Percentiles rank a stretch among this genome's conserved stretches.
These are phyloP conservation scores for Emmelina monodactyla DNA, from an alignment of 2,888 invertebrate genomes.

Conservation along the genomic window DNA sequence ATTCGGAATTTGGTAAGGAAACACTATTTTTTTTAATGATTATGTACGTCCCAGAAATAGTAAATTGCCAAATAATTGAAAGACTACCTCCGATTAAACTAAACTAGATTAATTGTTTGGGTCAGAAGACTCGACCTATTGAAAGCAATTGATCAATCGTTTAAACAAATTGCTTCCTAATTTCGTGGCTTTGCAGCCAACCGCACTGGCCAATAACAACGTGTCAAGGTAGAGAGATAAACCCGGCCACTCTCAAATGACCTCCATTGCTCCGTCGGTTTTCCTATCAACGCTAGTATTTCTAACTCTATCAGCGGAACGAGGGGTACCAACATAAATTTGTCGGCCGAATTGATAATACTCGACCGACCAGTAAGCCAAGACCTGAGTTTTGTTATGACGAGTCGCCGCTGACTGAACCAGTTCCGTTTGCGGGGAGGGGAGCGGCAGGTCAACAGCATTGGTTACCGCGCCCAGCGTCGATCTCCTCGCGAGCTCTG, in stretches of 20 bases:
- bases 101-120: too few relatives aligned
- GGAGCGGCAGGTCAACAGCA: not conserved
- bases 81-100: too few relatives aligned
- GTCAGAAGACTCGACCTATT: too few relatives aligned
- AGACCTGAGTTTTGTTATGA: slow-evolving; percentile 19
- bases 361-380: not conserved
- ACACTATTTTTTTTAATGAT: too few relatives aligned
- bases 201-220: not conserved
- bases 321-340: not conserved
- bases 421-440: not conserved
- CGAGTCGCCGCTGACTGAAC: slow-evolving; percentile 15
- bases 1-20: too few relatives aligned
- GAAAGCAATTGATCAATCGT: too few relatives aligned
- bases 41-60: too few relatives aligned
- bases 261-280: not conserved
- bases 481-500: slow-evolving; percentile 27
- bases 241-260: not conserved
- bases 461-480: slow-evolving; percentile 4
- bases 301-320: too few relatives aligned
- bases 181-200: not conserved
- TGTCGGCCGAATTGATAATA: not conserved
- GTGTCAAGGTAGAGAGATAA: not conserved
- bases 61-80: too few relatives aligned
- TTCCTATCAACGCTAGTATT: too few relatives aligned
- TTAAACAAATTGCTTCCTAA: too few relatives aligned